Conservation (phyloP, 1,140 invertebrate species). For the Heliconius eleuchia region DNA sequence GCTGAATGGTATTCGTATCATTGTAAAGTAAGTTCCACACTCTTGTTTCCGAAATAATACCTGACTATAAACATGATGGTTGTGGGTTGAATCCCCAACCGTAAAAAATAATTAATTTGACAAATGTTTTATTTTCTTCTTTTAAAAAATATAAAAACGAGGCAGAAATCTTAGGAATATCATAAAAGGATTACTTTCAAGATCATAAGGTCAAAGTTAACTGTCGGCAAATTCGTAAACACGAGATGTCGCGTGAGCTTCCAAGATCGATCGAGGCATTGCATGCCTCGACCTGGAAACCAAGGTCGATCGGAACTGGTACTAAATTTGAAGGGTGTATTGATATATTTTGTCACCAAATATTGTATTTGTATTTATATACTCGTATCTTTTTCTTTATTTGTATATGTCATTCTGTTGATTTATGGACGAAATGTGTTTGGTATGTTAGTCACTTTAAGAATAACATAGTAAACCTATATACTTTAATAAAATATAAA, state of each 20-base stretch:
- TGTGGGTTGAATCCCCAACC: no score
- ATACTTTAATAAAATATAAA: no score
- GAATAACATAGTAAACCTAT: no score
- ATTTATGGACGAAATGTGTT: no score
- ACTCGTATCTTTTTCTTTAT: not conserved
- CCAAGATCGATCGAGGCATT: conserved; percentile 24
- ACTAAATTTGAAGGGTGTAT: conserved; percentile 14
- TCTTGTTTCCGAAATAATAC: no score
- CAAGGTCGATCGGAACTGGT: conserved; percentile 24
- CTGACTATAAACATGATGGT: no score
- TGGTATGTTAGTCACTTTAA: no score
- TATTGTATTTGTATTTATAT: not conserved
- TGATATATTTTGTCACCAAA: not conserved
- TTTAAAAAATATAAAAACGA: no score
- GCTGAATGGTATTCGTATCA: no score
- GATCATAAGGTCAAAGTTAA: conserved; percentile 26
- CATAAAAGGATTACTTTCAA: conserved; percentile 15
- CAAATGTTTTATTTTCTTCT: no score
- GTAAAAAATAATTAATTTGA: no score
- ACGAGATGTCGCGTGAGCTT: conserved; percentile 21
- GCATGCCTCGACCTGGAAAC: conserved; percentile 15
- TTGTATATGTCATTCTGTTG: not conserved
- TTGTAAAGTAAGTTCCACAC: no score
- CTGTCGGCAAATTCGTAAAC: conserved; percentile 17
- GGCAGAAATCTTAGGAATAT: not conserved